A percentile compares a stretch with the other conserved stretches of the same genome.
Evolutionary conservation across 2,113 vertebrate genomes (phyloP).

Genomic region (Actenoides hombroni): DNA sequence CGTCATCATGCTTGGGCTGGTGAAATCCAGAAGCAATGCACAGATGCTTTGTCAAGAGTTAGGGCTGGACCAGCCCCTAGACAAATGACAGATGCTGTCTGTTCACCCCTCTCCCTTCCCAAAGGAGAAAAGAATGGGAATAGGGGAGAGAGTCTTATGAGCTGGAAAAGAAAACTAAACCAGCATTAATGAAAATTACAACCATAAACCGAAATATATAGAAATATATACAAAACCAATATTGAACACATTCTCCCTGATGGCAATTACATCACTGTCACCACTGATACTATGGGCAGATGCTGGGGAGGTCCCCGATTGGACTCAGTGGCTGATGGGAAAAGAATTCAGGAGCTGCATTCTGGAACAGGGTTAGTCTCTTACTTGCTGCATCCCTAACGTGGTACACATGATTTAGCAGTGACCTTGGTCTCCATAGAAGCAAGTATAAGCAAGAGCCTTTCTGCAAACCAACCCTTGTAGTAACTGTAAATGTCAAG

Average conservation of each 20-base stretch:
- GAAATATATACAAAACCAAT: background rate
- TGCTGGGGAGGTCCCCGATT: background rate
- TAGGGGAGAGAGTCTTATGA: background rate
- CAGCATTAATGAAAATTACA: background rate
- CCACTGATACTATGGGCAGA: background rate
- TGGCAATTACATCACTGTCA: background rate
- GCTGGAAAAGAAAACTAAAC: background rate
- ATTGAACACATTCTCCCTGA: background rate
- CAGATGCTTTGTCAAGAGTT: background rate
- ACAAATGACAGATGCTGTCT: background rate
- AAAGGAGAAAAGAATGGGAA: background rate
- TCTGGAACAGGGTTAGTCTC: background rate
- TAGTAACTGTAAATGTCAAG: background rate
- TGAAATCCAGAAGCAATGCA: background rate
- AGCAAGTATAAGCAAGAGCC: background rate
- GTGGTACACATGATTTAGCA: background rate
- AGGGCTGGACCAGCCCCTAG: background rate
- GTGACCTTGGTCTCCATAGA: background rate
- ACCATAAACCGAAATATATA: background rate
- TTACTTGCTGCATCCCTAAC: background rate
- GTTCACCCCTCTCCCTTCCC: background rate
- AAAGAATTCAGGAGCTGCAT: background rate
- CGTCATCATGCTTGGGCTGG: rapidly evolving
- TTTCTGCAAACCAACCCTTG: background rate
- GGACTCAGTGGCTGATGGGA: background rate